Conservation (phyloP, 2,113 vertebrate genomes). For the Barnardius zonarius region DNA sequence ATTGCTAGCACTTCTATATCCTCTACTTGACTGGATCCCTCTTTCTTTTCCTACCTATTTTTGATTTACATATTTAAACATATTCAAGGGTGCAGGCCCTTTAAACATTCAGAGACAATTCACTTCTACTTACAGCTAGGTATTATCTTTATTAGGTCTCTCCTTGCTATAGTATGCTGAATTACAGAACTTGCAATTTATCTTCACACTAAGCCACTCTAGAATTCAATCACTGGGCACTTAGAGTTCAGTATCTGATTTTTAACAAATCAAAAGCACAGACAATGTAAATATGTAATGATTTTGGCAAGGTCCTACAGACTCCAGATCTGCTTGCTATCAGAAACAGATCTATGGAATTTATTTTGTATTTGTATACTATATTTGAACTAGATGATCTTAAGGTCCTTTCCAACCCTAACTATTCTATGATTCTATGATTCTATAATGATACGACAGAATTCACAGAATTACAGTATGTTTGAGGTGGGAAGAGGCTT, state of each 20-base stretch:
- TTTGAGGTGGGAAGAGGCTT: neutral
- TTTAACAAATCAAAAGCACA: neutral
- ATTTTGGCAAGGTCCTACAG: neutral
- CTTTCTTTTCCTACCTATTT: neutral
- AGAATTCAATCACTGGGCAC: neutral
- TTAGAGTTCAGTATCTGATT: neutral
- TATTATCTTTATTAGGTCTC: neutral
- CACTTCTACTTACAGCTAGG: neutral
- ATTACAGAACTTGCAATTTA: neutral
- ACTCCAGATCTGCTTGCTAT: neutral
- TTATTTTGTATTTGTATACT: neutral
- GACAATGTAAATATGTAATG: neutral
- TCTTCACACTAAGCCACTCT: neutral
- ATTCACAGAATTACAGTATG: neutral
- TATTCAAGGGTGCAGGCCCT: neutral
- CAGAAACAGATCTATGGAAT: neutral
- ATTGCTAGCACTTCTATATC: neutral
- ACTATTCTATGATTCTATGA: too few species aligned
- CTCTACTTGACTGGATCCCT: neutral
- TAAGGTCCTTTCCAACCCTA: too few species aligned
- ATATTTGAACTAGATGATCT: neutral
- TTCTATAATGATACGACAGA: neutral
- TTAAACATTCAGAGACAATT: neutral
- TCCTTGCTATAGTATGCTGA: neutral
- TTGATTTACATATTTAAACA: neutral